Conservation (phyloP, 2,888 invertebrate genomes). For the Drosophila prolongata region DNA sequence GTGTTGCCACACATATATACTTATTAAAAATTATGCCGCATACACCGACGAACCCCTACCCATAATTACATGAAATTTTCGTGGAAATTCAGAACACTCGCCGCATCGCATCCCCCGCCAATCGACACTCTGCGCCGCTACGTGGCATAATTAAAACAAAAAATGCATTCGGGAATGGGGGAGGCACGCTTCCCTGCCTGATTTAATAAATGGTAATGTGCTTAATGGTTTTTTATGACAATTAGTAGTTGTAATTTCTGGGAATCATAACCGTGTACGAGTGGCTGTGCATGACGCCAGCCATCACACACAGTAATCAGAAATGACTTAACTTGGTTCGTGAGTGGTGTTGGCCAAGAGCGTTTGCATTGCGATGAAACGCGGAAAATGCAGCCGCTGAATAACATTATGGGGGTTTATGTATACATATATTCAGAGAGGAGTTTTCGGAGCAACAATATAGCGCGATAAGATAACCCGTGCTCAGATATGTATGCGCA, state of each 20-base stretch:
- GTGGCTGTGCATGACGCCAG: slow-evolving; percentile 44
- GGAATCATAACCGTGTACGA: slow-evolving; percentile 71
- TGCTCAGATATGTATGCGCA: not conserved
- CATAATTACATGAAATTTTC: slow-evolving; percentile 75
- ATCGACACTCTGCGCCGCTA: slow-evolving; percentile 47
- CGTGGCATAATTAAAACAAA: slow-evolving; percentile 75
- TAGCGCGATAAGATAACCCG: slow-evolving; percentile 5
- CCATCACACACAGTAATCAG: slow-evolving; percentile 35
- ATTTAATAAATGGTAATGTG: slow-evolving; percentile 74
- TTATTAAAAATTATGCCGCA: slow-evolving; percentile 48
- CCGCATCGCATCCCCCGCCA: slow-evolving; percentile 18
- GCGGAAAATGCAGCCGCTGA: slow-evolving; percentile 11
- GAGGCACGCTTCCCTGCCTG: slow-evolving; percentile 69
- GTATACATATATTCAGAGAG: not conserved
- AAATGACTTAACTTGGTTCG: slow-evolving; percentile 39
- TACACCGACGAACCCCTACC: slow-evolving; percentile 25
- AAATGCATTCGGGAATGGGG: slow-evolving; percentile 47
- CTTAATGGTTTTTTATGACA: slow-evolving; percentile 70
- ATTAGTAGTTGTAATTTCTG: slow-evolving; percentile 74
- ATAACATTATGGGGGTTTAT: slow-evolving; percentile 18
- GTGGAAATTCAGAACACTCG: slow-evolving; percentile 70
- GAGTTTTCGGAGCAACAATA: slow-evolving; percentile 33
- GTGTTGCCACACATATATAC: slow-evolving; percentile 6
- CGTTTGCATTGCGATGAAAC: slow-evolving; percentile 18
- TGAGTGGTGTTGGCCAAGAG: slow-evolving; percentile 26